A percentile compares a stretch with the other conserved stretches of the same genome.
These are phyloP conservation scores for Etheostoma spectabile DNA, from an alignment of 2,113 vertebrate genomes.

Conservation along the genomic window DNA sequence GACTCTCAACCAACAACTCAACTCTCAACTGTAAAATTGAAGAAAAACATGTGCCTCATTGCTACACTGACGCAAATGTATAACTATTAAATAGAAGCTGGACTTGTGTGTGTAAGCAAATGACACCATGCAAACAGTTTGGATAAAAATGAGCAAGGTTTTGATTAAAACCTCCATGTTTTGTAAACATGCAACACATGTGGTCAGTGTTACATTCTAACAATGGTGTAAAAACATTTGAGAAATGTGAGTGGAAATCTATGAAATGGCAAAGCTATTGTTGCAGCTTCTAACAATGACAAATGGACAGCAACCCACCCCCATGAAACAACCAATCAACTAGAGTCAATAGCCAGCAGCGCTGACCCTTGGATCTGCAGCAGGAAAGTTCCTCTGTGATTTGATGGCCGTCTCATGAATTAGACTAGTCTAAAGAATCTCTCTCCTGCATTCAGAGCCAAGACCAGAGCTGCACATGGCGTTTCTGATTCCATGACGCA, in stretches of 20 bases:
- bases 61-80: slow-evolving; percentile 38
- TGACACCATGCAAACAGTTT: slow-evolving; percentile 72
- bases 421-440: slow-evolving; percentile 49
- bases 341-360: slow-evolving; percentile 22
- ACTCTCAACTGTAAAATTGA: slow-evolving; percentile 2
- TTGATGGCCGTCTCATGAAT: slow-evolving; percentile 51
- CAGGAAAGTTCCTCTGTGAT: slow-evolving; percentile 8
- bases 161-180: slow-evolving; percentile 73
- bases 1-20: neutral
- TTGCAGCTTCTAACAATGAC: slow-evolving; percentile 28
- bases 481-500: slow-evolving; percentile 73
- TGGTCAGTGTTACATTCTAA: slow-evolving; percentile 56
- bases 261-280: slow-evolving; percentile 18
- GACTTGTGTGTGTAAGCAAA: slow-evolving; percentile 70
- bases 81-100: slow-evolving; percentile 58
- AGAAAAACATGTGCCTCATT: slow-evolving; percentile 16
- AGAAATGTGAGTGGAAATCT: slow-evolving; percentile 41
- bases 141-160: slow-evolving; percentile 70
- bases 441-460: slow-evolving; percentile 44
- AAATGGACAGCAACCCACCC: slow-evolving; percentile 56
- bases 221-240: slow-evolving; percentile 38
- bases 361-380: slow-evolving; percentile 6
- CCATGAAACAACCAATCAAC: slow-evolving; percentile 36
- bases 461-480: slow-evolving; percentile 53
- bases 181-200: slow-evolving; percentile 78